phyloP scores from a whole-genome alignment of 35 echinoderm and acorn worm species.

The Chiridota heheva region DNA sequence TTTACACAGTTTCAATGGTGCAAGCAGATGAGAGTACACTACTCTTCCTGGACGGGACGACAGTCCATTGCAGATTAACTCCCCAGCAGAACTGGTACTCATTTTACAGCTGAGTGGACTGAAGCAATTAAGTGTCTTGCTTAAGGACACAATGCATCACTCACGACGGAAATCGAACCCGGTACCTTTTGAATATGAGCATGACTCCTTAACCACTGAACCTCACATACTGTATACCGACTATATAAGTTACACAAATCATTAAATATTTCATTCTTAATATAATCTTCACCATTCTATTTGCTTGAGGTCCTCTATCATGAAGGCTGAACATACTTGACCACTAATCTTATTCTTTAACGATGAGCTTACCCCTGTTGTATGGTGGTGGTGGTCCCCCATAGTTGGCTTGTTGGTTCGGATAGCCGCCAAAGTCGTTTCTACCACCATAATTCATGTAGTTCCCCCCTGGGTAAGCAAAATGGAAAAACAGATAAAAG shows the following conservation, averaged over 20 bases:
- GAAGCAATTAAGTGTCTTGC: too few species aligned
- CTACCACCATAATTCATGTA: conserved; percentile 28
- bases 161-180: too few species aligned
- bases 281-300: not conserved
- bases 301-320: not conserved
- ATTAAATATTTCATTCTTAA: not conserved
- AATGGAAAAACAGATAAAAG: not conserved
- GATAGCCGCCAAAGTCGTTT: conserved; percentile 39
- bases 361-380: conserved; percentile 22
- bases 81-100: too few species aligned
- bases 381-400: conserved; percentile 29
- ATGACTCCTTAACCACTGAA: too few species aligned
- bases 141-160: too few species aligned
- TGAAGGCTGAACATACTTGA: not conserved
- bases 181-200: too few species aligned
- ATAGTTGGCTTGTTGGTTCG: conserved; percentile 24
- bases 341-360: not conserved
- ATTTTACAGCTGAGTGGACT: too few species aligned
- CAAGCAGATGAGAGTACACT: too few species aligned
- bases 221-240: too few species aligned
- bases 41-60: too few species aligned
- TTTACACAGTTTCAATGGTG: too few species aligned
- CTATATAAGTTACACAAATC: not conserved
- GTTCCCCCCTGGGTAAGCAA: conserved; percentile 27
- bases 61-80: too few species aligned